These are phyloP conservation scores for Lamproptera curius DNA, from an alignment of 2,888 invertebrate genomes.

Conservation along the genomic window DNA sequence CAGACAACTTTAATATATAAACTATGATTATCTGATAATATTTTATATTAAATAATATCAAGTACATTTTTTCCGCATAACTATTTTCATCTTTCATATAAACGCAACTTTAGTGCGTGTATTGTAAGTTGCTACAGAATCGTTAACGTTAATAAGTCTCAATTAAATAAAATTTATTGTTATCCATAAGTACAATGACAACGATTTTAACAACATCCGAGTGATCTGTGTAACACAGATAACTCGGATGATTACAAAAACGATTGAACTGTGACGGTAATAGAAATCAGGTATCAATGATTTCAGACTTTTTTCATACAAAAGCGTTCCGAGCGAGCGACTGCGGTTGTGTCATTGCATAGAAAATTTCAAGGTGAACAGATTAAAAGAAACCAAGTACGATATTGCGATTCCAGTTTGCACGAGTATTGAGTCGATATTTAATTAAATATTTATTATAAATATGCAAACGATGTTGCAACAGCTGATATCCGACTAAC, in stretches of 20 bases:
- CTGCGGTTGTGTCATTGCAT: slow-evolving; percentile 24
- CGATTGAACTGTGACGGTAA: slow-evolving; percentile 25
- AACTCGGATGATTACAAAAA: background rate
- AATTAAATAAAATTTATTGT: too few species aligned
- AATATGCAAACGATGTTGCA: background rate
- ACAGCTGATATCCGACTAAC: background rate
- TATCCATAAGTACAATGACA: too few species aligned
- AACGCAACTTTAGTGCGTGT: too few species aligned
- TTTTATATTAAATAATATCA: too few species aligned
- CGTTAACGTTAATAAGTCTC: too few species aligned
- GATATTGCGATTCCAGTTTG: background rate
- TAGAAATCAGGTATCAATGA: slow-evolving; percentile 15
- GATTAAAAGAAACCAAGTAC: slow-evolving; percentile 6
- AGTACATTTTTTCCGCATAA: too few species aligned
- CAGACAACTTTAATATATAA: too few species aligned
- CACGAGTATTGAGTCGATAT: background rate
- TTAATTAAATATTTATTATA: background rate
- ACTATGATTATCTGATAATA: too few species aligned
- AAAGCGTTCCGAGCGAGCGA: slow-evolving; percentile 26
- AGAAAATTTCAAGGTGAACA: slow-evolving; percentile 25
- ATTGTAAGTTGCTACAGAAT: too few species aligned
- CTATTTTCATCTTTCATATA: too few species aligned
- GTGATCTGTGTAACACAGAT: too few species aligned
- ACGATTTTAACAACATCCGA: too few species aligned
- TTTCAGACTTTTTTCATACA: slow-evolving; percentile 27